These are phyloP conservation scores for Poeciliopsis prolifica DNA, from an alignment of 2,113 vertebrate species.

Conservation along the genomic window DNA sequence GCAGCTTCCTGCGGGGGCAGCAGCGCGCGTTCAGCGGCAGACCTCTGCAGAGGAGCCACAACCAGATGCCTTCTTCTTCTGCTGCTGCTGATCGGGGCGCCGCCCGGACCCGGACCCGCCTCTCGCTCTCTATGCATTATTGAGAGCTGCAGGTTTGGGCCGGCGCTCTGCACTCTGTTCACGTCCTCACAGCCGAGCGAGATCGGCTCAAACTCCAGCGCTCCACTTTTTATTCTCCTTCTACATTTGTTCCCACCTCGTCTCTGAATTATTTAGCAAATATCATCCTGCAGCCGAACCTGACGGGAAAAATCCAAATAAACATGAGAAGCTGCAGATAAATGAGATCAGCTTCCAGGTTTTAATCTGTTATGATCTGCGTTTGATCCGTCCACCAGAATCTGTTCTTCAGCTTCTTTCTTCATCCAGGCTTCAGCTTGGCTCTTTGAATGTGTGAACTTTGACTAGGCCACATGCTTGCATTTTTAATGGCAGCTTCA, in stretches of 20 bases:
- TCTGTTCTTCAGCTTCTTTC: too few relatives aligned
- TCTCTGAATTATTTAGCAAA: too few relatives aligned
- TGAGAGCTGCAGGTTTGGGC: conserved; percentile 16
- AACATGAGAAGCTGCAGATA: too few relatives aligned
- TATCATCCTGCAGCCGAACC: too few relatives aligned
- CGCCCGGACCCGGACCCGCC: background rate
- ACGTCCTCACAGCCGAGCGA: background rate
- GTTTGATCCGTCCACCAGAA: too few relatives aligned
- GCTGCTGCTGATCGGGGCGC: background rate
- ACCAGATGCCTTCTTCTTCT: background rate
- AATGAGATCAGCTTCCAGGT: too few relatives aligned
- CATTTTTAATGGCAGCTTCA: too few relatives aligned
- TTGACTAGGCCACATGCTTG: too few relatives aligned
- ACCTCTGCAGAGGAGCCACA: conserved; percentile 1
- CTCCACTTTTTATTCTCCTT: background rate
- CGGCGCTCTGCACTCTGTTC: conserved; percentile 12
- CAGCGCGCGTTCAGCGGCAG: conserved; percentile 5
- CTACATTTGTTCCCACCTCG: background rate
- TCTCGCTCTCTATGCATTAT: conserved; percentile 35
- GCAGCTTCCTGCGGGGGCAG: conserved; percentile 71
- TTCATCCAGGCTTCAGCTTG: too few relatives aligned
- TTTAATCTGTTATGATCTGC: too few relatives aligned
- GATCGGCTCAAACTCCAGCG: background rate
- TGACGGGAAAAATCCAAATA: too few relatives aligned
- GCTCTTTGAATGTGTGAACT: too few relatives aligned